Conservation (phyloP, 2,797 vertebrate species). For the Pseudochromis fuscus region DNA sequence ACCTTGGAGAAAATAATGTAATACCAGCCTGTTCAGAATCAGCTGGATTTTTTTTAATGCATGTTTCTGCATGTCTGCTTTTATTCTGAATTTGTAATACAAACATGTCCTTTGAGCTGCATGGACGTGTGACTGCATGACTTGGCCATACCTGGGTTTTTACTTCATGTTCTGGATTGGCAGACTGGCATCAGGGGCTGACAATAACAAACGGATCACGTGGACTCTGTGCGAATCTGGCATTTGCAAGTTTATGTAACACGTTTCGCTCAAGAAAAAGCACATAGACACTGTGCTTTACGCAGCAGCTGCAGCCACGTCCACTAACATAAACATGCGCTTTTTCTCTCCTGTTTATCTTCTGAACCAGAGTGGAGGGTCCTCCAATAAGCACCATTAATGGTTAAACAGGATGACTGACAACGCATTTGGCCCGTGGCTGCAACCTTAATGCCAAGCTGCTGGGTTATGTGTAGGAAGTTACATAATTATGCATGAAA, state of each 20-base stretch:
- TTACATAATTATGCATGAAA: slow-evolving; percentile 71
- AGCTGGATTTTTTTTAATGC: slow-evolving; percentile 2
- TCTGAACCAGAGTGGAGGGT: slow-evolving; percentile 16
- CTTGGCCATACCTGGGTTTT: not conserved
- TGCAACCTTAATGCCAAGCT: slow-evolving; percentile 40
- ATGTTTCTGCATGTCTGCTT: slow-evolving; percentile 29
- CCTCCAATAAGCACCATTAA: slow-evolving; percentile 22
- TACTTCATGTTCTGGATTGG: slow-evolving; percentile 8
- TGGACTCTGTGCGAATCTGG: slow-evolving; percentile 66
- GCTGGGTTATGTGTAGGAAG: slow-evolving; percentile 36
- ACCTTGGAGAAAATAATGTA: slow-evolving; percentile 14
- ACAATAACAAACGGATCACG: slow-evolving; percentile 84
- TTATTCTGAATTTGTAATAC: not conserved
- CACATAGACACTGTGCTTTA: slow-evolving; percentile 10
- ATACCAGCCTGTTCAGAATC: not conserved
- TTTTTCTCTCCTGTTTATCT: slow-evolving; percentile 54
- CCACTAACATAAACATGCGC: slow-evolving; percentile 49
- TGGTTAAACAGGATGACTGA: slow-evolving; percentile 37
- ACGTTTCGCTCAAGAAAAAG: slow-evolving; percentile 54
- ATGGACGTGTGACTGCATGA: not conserved
- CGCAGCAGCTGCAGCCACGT: slow-evolving; percentile 52
- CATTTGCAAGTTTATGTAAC: slow-evolving; percentile 83
- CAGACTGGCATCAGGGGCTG: slow-evolving; percentile 18
- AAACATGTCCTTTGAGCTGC: not conserved
- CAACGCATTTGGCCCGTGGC: slow-evolving; percentile 30